phyloP scores from a whole-genome alignment of 2,888 invertebrate genomes.

The Himalopsyche tibetana region DNA sequence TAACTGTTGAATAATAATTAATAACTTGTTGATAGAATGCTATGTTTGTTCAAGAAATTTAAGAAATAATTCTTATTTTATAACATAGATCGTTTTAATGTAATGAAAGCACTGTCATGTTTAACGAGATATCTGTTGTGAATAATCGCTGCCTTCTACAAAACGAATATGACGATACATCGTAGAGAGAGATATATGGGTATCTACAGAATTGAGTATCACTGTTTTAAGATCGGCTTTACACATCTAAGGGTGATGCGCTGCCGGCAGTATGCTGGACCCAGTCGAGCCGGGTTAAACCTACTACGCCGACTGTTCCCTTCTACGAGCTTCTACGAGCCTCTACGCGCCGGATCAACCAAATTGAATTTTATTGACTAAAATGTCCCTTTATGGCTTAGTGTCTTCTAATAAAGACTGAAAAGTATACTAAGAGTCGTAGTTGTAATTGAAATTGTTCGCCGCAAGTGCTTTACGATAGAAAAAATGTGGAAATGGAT shows the following conservation, averaged over 20 bases:
- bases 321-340: slow-evolving; percentile 51
- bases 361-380: slow-evolving; percentile 64
- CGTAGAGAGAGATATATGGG: neutral
- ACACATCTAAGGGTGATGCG: slow-evolving; percentile 50
- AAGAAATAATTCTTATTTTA: too few species aligned
- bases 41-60: too few species aligned
- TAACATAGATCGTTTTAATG: too few species aligned
- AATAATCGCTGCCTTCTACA: neutral
- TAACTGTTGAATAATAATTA: too few species aligned
- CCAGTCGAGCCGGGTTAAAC: slow-evolving; percentile 47
- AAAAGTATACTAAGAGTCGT: slow-evolving; percentile 3
- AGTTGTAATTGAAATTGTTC: neutral
- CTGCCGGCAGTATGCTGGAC: slow-evolving; percentile 61
- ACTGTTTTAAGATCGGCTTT: slow-evolving; percentile 55
- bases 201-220: slow-evolving; percentile 54
- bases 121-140: neutral
- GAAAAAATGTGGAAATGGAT: slow-evolving; percentile 62
- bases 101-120: too few species aligned
- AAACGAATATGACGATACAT: neutral
- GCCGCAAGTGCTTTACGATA: slow-evolving; percentile 55
- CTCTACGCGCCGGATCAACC: slow-evolving; percentile 52
- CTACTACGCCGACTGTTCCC: slow-evolving; percentile 57
- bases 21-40: too few species aligned
- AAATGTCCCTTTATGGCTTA: slow-evolving; percentile 51
- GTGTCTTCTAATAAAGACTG: slow-evolving; percentile 55